A percentile compares a stretch with the other conserved stretches of the same genome.
phyloP scores from a whole-genome alignment of 35 echinoderm and acorn worm species.

The Stichopus chloronotus region DNA sequence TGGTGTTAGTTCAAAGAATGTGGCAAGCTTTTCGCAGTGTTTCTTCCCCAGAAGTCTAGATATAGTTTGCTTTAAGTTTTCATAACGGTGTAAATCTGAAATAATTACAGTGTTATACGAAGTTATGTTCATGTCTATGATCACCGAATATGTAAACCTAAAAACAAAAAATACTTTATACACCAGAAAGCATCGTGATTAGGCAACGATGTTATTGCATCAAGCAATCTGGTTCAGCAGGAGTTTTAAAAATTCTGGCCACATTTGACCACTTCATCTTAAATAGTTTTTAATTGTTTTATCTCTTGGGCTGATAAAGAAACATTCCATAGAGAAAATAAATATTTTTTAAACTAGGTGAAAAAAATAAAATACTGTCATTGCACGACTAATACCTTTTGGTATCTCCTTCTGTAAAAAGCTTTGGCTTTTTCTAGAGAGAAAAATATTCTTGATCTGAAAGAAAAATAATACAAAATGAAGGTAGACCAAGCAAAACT shows the following conservation, averaged over 20 bases:
- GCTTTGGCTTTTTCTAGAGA: neutral
- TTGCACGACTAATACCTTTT: neutral
- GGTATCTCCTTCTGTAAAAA: neutral
- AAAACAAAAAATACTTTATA: neutral
- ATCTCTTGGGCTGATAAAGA: too few species aligned
- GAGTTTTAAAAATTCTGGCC: too few species aligned
- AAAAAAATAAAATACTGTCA: neutral
- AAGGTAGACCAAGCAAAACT: neutral
- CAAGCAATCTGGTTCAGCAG: too few species aligned
- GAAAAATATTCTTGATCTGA: neutral
- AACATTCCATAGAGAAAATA: neutral
- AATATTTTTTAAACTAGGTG: neutral
- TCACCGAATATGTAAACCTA: too few species aligned
- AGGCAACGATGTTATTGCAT: too few species aligned
- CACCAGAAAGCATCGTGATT: neutral
- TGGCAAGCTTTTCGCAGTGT: neutral
- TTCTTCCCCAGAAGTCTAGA: neutral
- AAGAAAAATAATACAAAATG: neutral
- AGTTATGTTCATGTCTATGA: too few species aligned
- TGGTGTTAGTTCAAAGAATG: neutral
- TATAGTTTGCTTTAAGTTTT: neutral
- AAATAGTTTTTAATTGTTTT: too few species aligned
- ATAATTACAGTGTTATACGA: neutral
- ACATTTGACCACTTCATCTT: too few species aligned
- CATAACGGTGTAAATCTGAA: neutral